Evolutionary conservation across 64 coral and sea anemone genomes (phyloP).

Genomic region (Exaiptasia diaphana): DNA sequence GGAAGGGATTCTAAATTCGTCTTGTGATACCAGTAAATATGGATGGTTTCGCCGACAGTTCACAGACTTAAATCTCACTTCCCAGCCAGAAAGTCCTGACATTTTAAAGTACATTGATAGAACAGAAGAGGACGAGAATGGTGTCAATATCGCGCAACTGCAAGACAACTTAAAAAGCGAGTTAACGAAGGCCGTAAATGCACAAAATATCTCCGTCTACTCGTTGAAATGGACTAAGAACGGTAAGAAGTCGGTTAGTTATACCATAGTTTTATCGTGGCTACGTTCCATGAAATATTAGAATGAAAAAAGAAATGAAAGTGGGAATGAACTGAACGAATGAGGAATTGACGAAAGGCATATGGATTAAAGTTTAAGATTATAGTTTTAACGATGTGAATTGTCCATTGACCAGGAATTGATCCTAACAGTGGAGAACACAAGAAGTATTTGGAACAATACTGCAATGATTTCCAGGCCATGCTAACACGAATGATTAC

Average conservation of each 20-base stretch:
- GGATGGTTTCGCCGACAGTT: slow-evolving; percentile 71
- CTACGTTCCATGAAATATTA: slow-evolving; percentile 36
- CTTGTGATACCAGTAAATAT: slow-evolving; percentile 42
- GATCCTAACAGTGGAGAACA: slow-evolving; percentile 52
- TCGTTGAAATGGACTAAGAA: no score
- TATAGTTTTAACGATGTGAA: no score
- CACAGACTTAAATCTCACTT: slow-evolving; percentile 2
- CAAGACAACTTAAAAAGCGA: slow-evolving; percentile 31
- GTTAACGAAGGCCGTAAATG: neutral
- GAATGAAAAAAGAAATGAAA: slow-evolving; percentile 25
- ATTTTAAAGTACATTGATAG: slow-evolving; percentile 56
- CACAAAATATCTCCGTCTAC: no score
- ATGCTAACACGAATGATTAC: slow-evolving; percentile 56
- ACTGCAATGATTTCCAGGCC: slow-evolving; percentile 64
- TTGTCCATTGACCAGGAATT: no score
- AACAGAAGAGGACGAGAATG: neutral
- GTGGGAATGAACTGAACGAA: neutral
- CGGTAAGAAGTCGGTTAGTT: no score
- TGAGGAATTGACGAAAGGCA: no score
- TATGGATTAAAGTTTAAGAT: no score
- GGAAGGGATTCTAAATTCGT: slow-evolving; percentile 33
- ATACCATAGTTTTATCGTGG: no score
- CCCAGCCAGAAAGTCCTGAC: neutral
- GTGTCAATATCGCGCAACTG: neutral
- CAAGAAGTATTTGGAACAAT: slow-evolving; percentile 39